Evolutionary conservation across 2,888 invertebrate genomes (phyloP).

Genomic region (Bombylius discolor): DNA sequence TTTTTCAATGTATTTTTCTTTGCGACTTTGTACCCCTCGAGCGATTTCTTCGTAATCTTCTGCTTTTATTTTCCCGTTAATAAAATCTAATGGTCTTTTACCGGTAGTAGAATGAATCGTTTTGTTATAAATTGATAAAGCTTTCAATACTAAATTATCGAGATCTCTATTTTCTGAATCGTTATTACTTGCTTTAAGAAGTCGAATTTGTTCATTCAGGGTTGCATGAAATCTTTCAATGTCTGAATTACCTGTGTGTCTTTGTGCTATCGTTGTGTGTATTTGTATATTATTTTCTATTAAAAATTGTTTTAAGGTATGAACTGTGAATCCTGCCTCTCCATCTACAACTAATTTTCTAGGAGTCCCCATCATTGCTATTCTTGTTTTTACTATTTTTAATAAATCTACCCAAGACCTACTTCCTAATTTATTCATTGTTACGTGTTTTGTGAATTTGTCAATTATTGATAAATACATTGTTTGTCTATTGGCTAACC

Average conservation of each 20-base stretch:
- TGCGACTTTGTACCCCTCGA: fast-evolving
- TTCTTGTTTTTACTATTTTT: too few species aligned
- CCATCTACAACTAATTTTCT: conserved; percentile 5
- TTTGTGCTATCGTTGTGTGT: conserved; percentile 5
- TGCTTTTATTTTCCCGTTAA: background rate
- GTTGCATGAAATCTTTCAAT: conserved; percentile 11
- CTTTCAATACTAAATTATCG: conserved; percentile 1
- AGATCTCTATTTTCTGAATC: background rate
- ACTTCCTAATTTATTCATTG: too few species aligned
- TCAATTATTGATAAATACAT: conserved; percentile 8
- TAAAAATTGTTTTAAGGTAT: conserved; percentile 2
- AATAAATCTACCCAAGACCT: too few species aligned
- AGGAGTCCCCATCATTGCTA: conserved; percentile 4
- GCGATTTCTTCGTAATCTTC: background rate
- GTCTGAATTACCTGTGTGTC: conserved; percentile 5
- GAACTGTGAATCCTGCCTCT: conserved; percentile 1
- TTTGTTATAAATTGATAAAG: background rate
- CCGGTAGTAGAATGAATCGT: conserved; percentile 1
- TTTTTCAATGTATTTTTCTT: too few species aligned
- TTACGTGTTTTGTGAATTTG: conserved; percentile 8
- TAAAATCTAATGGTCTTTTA: background rate
- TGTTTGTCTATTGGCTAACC: conserved; percentile 1
- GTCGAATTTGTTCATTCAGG: conserved; percentile 6
- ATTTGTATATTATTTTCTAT: too few species aligned
- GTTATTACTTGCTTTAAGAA: conserved; percentile 3